Percentiles rank a stretch among this genome's conserved stretches.
Conservation (phyloP, 2,113 vertebrate species). For the Prunella fulvescens region DNA sequence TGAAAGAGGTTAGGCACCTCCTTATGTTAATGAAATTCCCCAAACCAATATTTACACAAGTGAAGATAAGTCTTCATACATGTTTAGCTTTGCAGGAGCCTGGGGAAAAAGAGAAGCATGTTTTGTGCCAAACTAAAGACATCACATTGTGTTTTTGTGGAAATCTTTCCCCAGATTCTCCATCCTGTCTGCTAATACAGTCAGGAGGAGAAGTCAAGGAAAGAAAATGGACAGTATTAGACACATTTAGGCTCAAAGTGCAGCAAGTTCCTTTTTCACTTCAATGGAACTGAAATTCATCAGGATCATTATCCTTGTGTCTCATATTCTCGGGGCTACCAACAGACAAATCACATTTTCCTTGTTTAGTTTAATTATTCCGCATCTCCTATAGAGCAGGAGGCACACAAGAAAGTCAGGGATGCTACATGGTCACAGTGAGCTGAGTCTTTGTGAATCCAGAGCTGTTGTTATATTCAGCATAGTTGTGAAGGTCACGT, state of each 20-base stretch:
- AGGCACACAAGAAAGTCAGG: not conserved
- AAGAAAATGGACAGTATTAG: no score
- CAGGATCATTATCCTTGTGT: not conserved
- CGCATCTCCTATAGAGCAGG: not conserved
- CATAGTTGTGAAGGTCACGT: not conserved
- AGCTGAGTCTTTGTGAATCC: not conserved
- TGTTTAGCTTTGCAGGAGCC: constrained; percentile 28
- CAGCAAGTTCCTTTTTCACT: not conserved
- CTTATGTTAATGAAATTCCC: constrained; percentile 27
- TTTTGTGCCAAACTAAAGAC: not conserved
- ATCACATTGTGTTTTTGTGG: not conserved
- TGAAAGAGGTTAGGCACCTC: not conserved
- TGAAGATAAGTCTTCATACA: constrained; percentile 13
- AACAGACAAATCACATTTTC: not conserved
- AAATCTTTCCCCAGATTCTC: not conserved
- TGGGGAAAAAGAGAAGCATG: not conserved
- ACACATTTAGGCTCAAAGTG: not conserved
- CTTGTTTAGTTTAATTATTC: not conserved
- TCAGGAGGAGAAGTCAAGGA: not conserved
- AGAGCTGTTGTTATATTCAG: not conserved
- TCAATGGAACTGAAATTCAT: not conserved
- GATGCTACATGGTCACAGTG: not conserved
- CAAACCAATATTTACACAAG: not conserved
- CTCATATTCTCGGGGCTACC: not conserved
- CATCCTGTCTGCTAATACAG: not conserved